Conservation (phyloP, 1,140 invertebrate species). For the Neodiprion lecontei region DNA sequence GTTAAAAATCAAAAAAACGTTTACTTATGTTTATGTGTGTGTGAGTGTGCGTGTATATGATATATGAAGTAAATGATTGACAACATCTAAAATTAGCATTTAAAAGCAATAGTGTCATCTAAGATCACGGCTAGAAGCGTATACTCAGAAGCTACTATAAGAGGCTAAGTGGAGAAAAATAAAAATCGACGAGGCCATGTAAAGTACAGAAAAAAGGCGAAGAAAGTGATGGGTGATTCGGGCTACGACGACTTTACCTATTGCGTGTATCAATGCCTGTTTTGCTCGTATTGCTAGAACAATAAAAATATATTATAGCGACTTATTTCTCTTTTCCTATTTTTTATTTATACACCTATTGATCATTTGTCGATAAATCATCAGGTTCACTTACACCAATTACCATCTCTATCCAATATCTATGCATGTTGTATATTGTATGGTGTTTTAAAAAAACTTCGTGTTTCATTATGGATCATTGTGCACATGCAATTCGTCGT, state of each 20-base stretch:
- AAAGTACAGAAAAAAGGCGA: constrained; percentile 32
- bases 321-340: not conserved
- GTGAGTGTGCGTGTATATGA: constrained; percentile 9
- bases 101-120: not conserved
- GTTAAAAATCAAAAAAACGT: constrained; percentile 16
- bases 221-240: constrained; percentile 33
- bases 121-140: constrained; percentile 39
- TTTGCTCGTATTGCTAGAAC: constrained; percentile 60
- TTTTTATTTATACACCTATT: not conserved
- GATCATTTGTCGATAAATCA: not conserved
- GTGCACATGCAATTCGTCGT: not conserved
- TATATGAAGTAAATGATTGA: not conserved
- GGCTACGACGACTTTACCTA: constrained; percentile 58
- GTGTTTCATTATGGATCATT: not conserved
- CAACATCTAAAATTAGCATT: constrained; percentile 12
- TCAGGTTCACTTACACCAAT: too few relatives aligned
- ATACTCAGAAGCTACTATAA: constrained; percentile 34
- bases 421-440: too few relatives aligned
- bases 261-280: constrained; percentile 61
- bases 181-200: constrained; percentile 26
- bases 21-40: constrained; percentile 8
- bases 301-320: constrained; percentile 42
- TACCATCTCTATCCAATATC: too few relatives aligned
- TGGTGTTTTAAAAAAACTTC: too few relatives aligned
- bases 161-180: constrained; percentile 25